Conservation (phyloP, 1,140 invertebrate species). For the Dendroctonus valens region DNA sequence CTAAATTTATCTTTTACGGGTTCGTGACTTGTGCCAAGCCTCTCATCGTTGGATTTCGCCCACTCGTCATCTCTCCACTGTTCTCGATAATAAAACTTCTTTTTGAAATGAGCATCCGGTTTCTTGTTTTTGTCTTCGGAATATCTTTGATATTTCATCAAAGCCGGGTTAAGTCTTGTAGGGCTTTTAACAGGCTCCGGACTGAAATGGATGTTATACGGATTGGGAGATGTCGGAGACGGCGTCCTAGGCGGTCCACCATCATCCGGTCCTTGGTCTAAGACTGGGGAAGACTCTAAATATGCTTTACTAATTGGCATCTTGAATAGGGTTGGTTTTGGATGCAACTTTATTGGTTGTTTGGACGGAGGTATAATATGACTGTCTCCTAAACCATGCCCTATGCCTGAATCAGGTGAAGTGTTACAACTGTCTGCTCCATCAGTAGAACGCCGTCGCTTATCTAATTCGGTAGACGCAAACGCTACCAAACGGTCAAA, state of each 20-base stretch:
- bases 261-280: conserved; percentile 51
- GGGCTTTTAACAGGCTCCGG: conserved; percentile 46
- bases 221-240: conserved; percentile 62
- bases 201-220: conserved; percentile 47
- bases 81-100: conserved; percentile 72
- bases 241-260: conserved; percentile 66
- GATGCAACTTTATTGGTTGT: conserved; percentile 45
- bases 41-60: conserved; percentile 39
- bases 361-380: conserved; percentile 56
- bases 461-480: conserved; percentile 80
- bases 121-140: conserved; percentile 53
- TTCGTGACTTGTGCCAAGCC: conserved; percentile 32
- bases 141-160: conserved; percentile 64
- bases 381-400: conserved; percentile 59
- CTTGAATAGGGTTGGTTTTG: conserved; percentile 51
- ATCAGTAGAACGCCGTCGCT: conserved; percentile 73
- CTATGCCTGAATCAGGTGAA: conserved; percentile 74
- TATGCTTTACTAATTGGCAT: conserved; percentile 47
- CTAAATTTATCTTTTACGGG: conserved; percentile 54
- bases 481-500: conserved; percentile 85
- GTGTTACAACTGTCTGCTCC: conserved; percentile 68
- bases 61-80: conserved; percentile 57
- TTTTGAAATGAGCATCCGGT: conserved; percentile 70
- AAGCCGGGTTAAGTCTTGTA: conserved; percentile 50
- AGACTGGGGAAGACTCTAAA: conserved; percentile 54